Evolutionary conservation across 2,888 invertebrate species (phyloP).

Genomic region (Slavum lentiscoides): DNA sequence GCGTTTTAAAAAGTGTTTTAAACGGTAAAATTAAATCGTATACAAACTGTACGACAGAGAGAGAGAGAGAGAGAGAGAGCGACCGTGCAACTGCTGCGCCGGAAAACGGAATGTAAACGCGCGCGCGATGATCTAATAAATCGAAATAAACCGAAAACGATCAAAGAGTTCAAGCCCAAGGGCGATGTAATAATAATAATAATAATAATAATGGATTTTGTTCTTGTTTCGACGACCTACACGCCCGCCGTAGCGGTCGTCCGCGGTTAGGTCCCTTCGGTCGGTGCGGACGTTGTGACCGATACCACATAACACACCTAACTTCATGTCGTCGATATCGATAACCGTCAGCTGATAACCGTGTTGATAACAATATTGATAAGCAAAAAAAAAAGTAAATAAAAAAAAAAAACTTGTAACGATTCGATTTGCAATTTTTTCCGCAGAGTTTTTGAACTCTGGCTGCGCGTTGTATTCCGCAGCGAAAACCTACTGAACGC

Average conservation of each 20-base stretch:
- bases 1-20: too few relatives aligned
- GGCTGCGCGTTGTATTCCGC: neutral
- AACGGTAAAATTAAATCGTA: neutral
- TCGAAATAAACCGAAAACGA: neutral
- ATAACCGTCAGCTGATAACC: neutral
- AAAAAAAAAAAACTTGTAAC: too few relatives aligned
- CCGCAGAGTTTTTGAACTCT: neutral
- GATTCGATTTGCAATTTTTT: neutral
- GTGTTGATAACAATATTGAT: slow-evolving; percentile 13
- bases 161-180: slow-evolving; percentile 15
- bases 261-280: neutral
- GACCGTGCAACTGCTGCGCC: neutral
- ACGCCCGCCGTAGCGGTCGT: neutral
- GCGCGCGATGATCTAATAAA: neutral
- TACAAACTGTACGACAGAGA: too few relatives aligned
- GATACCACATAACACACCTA: neutral
- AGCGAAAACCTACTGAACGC: neutral
- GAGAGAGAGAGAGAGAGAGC: too few relatives aligned
- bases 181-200: too few relatives aligned
- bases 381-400: neutral
- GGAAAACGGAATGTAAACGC: neutral
- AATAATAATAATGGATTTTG: too few relatives aligned
- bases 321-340: neutral
- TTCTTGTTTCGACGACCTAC: neutral
- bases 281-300: neutral